Percentiles rank a stretch among this genome's conserved stretches.
Conservation (phyloP, 2,797 vertebrate species). For the Carcharodon carcharias region DNA sequence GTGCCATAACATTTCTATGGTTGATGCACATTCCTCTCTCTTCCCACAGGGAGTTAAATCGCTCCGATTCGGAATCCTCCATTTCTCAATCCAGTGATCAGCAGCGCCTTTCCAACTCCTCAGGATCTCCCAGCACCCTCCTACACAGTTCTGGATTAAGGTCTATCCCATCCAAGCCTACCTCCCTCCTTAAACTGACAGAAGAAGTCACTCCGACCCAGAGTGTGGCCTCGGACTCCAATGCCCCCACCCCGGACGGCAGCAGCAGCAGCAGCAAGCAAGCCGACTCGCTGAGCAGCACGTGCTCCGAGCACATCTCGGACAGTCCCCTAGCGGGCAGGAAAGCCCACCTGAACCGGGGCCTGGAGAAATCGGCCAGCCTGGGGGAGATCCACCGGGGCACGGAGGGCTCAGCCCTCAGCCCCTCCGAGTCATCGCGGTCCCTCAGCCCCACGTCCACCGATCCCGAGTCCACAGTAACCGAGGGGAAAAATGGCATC, state of each 20-base stretch:
- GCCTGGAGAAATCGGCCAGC: conserved; percentile 74
- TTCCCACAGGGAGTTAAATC: conserved; percentile 78
- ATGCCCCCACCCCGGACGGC: conserved; percentile 62
- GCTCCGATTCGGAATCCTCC: conserved; percentile 86
- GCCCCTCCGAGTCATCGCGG: conserved; percentile 76
- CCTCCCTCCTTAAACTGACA: conserved; percentile 60
- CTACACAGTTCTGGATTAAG: conserved; percentile 52
- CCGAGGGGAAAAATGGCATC: conserved; percentile 56
- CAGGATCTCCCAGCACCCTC: conserved; percentile 42
- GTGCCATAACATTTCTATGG: no score
- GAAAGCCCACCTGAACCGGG: conserved; percentile 59
- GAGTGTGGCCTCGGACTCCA: conserved; percentile 22
- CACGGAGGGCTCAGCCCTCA: conserved; percentile 46
- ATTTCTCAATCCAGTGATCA: conserved; percentile 74
- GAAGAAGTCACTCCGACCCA: conserved; percentile 57
- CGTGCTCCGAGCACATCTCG: conserved; percentile 53
- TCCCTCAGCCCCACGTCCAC: conserved; percentile 89
- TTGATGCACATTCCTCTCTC: background rate
- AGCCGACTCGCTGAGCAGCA: conserved; percentile 38
- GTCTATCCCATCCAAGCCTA: conserved; percentile 66
- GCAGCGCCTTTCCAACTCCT: conserved; percentile 57
- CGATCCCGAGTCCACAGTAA: conserved; percentile 81
- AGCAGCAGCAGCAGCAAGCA: conserved; percentile 61
- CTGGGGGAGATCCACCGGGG: conserved; percentile 72
- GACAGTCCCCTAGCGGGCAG: conserved; percentile 79